Percentiles rank a stretch among this genome's conserved stretches.
Conservation (phyloP, 2,113 vertebrate genomes). For the Calidris pugnax region DNA sequence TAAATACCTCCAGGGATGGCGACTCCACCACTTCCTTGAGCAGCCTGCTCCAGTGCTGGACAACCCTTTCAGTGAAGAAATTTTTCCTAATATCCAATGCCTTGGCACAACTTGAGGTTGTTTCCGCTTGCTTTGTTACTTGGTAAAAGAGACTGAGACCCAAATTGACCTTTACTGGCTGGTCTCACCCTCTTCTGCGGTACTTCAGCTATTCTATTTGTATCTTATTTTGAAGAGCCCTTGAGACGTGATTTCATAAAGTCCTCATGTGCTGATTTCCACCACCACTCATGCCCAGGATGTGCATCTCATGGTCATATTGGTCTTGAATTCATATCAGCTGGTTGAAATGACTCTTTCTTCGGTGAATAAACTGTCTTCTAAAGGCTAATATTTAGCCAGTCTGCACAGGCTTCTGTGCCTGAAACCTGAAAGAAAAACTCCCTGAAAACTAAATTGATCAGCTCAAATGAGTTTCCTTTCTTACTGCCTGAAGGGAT, state of each 20-base stretch:
- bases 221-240: neutral
- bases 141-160: accelerated
- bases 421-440: neutral
- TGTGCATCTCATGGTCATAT: neutral
- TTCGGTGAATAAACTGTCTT: neutral
- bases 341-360: neutral
- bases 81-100: neutral
- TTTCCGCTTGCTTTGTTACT: neutral
- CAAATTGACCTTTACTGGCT: neutral
- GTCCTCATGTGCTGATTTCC: neutral
- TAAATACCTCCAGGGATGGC: neutral
- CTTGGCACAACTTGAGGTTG: neutral
- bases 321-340: neutral
- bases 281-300: neutral
- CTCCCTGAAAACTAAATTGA: neutral
- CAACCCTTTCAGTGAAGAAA: neutral
- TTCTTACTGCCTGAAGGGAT: neutral
- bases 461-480: neutral
- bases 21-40: neutral
- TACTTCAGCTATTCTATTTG: neutral
- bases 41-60: neutral
- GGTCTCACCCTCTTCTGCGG: neutral
- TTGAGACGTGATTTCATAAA: neutral
- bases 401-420: neutral
- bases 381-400: neutral